Percentiles rank a stretch among this genome's conserved stretches.
Evolutionary conservation across 1,140 invertebrate species (phyloP).

Genomic region (Lasioglossum albipes): DNA sequence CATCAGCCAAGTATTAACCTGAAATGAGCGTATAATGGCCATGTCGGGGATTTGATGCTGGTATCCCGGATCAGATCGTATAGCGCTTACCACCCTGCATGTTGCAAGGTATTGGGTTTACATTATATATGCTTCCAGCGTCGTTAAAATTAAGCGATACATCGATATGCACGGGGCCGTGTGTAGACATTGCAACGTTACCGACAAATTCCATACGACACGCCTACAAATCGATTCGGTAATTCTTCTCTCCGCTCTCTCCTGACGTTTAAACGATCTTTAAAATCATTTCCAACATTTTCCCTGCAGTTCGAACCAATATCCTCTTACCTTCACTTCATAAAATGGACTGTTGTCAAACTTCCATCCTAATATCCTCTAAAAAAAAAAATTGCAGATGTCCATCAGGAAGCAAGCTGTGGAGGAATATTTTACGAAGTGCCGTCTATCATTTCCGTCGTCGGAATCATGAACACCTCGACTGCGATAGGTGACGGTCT

Average conservation of each 20-base stretch:
- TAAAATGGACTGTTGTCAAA: too few relatives aligned
- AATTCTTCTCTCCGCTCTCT: not conserved
- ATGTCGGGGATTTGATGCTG: conserved; percentile 63
- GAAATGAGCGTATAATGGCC: conserved; percentile 65
- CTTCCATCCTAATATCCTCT: too few relatives aligned
- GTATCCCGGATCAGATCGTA: conserved; percentile 54
- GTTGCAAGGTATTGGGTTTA: conserved; percentile 59
- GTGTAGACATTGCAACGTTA: not conserved
- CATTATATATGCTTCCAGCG: conserved; percentile 52
- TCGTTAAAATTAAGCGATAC: conserved; percentile 64
- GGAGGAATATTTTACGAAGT: too few relatives aligned
- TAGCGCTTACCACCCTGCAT: conserved; percentile 44
- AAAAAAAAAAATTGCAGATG: too few relatives aligned
- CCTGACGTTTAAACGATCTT: too few relatives aligned
- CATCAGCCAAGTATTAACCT: conserved; percentile 65
- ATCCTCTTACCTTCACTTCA: too few relatives aligned
- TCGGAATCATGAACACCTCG: not conserved
- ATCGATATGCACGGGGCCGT: conserved; percentile 54
- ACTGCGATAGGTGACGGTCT: not conserved
- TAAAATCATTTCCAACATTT: too few relatives aligned
- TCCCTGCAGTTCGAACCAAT: too few relatives aligned
- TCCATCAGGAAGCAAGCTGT: too few relatives aligned
- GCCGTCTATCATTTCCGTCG: too few relatives aligned
- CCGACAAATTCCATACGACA: not conserved
- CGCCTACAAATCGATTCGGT: not conserved